Conservation (phyloP, 2,888 invertebrate species). For the Eulithis testata region DNA sequence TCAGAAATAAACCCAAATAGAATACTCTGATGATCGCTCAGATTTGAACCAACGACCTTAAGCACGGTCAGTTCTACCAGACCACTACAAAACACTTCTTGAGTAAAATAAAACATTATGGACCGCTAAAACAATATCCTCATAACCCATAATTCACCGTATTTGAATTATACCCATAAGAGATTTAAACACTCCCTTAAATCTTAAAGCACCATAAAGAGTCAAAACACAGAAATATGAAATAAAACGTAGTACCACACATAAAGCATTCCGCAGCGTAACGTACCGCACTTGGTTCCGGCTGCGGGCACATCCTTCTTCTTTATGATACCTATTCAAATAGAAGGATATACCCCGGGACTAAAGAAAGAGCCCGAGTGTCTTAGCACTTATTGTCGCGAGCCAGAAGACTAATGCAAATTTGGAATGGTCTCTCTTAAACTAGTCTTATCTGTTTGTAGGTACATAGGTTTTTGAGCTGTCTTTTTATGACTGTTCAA, state of each 20-base stretch:
- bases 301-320: conserved; percentile 72
- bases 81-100: too few relatives aligned
- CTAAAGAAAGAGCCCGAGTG: not conserved
- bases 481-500: too few relatives aligned
- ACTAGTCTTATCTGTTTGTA: not conserved
- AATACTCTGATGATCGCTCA: too few relatives aligned
- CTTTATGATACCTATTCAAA: conserved; percentile 71
- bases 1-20: too few relatives aligned
- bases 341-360: conserved; percentile 25
- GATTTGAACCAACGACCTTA: too few relatives aligned
- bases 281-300: conserved; percentile 56
- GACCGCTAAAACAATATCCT: too few relatives aligned
- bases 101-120: too few relatives aligned
- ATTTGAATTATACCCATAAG: conserved; percentile 13
- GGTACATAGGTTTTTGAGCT: too few relatives aligned
- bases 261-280: conserved; percentile 45
- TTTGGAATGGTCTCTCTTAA: not conserved
- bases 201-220: conserved; percentile 37
- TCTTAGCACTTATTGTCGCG: too few relatives aligned
- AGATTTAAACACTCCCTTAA: conserved; percentile 26
- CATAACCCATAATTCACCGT: not conserved
- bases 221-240: conserved; percentile 56
- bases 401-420: not conserved
- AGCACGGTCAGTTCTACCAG: too few relatives aligned
- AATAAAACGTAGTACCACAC: conserved; percentile 54